Conservation (phyloP, 2,113 vertebrate genomes). For the Calypte anna region DNA sequence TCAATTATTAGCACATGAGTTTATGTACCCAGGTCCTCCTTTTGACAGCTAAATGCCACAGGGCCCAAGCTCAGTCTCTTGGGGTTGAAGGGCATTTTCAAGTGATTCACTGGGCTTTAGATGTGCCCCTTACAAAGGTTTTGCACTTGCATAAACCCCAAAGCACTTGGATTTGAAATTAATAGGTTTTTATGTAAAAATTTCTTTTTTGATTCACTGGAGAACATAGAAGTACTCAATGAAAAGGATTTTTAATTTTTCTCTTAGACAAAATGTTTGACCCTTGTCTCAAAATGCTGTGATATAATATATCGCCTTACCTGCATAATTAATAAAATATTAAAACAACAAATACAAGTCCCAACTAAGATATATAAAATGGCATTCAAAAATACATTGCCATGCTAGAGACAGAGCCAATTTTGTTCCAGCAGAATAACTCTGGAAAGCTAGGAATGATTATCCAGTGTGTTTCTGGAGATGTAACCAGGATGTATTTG, state of each 20-base stretch:
- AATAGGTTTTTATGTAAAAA: constrained; percentile 4
- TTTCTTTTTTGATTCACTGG: background rate
- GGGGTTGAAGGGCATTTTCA: constrained; percentile 1
- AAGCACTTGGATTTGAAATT: background rate
- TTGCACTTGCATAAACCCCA: background rate
- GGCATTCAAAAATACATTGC: background rate
- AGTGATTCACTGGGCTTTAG: constrained; percentile 13
- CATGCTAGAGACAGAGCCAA: background rate
- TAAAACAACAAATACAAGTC: background rate
- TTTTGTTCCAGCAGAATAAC: background rate
- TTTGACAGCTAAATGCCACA: background rate
- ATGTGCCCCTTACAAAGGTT: background rate
- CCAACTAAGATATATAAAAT: background rate
- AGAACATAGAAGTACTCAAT: background rate
- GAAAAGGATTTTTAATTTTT: constrained; percentile 9
- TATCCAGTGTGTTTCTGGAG: background rate
- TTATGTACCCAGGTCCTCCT: background rate
- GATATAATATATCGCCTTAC: background rate
- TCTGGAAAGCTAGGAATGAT: background rate
- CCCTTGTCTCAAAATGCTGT: background rate
- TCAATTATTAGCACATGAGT: constrained; percentile 28
- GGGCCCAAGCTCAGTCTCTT: background rate
- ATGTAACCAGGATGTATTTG: background rate
- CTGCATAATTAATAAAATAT: background rate
- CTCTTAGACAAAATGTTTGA: background rate